These are phyloP conservation scores for Anticlea derivata DNA, from an alignment of 2,888 invertebrate species.

Conservation along the genomic window DNA sequence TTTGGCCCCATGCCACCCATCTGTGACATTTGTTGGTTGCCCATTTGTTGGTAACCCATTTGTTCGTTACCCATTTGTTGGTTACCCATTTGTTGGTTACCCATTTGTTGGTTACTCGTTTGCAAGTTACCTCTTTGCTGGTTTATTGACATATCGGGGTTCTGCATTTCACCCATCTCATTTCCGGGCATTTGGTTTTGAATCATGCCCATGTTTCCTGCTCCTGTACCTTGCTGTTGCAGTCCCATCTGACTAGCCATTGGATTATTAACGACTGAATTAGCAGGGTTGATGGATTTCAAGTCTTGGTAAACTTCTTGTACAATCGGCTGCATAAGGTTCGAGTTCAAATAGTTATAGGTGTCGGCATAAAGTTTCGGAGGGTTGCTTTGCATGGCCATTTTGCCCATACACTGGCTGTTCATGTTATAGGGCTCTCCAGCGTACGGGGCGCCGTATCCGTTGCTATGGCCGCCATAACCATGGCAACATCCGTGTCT, in stretches of 20 bases:
- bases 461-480: slow-evolving; percentile 25
- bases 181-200: slow-evolving; percentile 36
- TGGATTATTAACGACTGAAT: slow-evolving; percentile 63
- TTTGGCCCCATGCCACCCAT: slow-evolving; percentile 63
- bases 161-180: slow-evolving; percentile 31
- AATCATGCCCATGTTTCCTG: slow-evolving; percentile 12
- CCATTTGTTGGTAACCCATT: slow-evolving; percentile 9
- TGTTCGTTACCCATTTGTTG: slow-evolving; percentile 26
- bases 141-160: slow-evolving; percentile 18
- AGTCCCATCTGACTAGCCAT: slow-evolving; percentile 59
- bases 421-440: slow-evolving; percentile 48
- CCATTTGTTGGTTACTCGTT: slow-evolving; percentile 28
- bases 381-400: slow-evolving; percentile 59
- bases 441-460: slow-evolving; percentile 42
- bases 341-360: slow-evolving; percentile 64
- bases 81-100: slow-evolving; percentile 29
- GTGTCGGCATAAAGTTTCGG: slow-evolving; percentile 67
- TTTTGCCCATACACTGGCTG: slow-evolving; percentile 51
- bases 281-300: slow-evolving; percentile 60
- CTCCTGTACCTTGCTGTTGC: slow-evolving; percentile 28
- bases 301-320: slow-evolving; percentile 73
- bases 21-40: slow-evolving; percentile 12
- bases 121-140: slow-evolving; percentile 27
- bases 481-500: slow-evolving; percentile 50
- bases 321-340: slow-evolving; percentile 70